These are phyloP conservation scores for Caenorhabditis drosophilae DNA, from an alignment of 2,888 invertebrate species.

Conservation along the genomic window DNA sequence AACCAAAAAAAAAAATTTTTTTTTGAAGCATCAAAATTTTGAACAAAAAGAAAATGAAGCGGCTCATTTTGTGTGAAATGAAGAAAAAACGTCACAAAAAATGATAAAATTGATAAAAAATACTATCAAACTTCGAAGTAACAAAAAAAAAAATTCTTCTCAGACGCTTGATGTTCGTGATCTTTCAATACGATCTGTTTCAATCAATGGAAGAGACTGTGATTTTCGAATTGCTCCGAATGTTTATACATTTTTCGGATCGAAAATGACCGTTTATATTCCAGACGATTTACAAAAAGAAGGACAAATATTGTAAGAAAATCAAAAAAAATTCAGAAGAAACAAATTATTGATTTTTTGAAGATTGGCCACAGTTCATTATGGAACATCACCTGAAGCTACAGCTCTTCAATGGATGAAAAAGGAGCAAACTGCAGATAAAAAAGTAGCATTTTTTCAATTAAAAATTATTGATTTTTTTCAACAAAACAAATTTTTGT, in stretches of 20 bases:
- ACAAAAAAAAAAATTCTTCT: no score
- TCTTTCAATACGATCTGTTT: conserved; percentile 54
- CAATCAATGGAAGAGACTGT: conserved; percentile 47
- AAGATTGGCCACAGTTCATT: conserved; percentile 51
- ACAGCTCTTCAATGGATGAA: conserved; percentile 87
- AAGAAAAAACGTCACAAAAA: no score
- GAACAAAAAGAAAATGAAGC: no score
- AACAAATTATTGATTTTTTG: no score
- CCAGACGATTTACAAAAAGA: conserved; percentile 42
- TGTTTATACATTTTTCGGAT: conserved; percentile 56
- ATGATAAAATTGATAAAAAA: no score
- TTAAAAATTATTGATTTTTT: background rate
- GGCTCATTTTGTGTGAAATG: no score
- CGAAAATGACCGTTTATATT: conserved; percentile 49
- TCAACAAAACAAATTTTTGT: background rate
- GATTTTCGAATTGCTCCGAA: conserved; percentile 54
- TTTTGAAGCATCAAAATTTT: no score
- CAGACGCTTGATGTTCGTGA: conserved; percentile 62
- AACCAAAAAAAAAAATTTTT: no score
- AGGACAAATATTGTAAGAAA: conserved; percentile 39
- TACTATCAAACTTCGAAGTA: no score
- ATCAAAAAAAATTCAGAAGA: background rate
- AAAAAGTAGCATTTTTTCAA: conserved; percentile 75
- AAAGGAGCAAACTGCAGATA: conserved; percentile 85
- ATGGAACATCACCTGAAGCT: conserved; percentile 59